Evolutionary conservation across 2,113 vertebrate genomes (phyloP).

Genomic region (Antechinus flavipes): DNA sequence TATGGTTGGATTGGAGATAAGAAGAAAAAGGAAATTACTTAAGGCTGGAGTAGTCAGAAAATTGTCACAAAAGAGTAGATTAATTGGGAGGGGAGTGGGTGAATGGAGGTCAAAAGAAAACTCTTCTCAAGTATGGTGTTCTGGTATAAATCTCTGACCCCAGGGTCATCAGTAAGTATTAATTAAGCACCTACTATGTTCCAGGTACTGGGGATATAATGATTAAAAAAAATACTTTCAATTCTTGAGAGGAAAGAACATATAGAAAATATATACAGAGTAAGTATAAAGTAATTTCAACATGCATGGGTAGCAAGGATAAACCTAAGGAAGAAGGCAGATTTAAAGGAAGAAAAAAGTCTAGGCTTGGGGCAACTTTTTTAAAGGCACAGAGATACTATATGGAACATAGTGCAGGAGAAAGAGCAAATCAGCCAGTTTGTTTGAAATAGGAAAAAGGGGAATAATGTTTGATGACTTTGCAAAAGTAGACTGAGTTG

Average conservation of each 20-base stretch:
- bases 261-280: neutral
- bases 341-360: neutral
- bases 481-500: neutral
- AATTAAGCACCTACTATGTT: neutral
- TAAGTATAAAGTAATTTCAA: slow-evolving; percentile 18
- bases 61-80: too few relatives aligned
- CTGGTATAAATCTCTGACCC: neutral
- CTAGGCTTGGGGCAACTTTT: too few relatives aligned
- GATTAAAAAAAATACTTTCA: neutral
- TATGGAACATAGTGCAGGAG: neutral
- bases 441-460: neutral
- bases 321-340: neutral
- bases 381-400: too few relatives aligned
- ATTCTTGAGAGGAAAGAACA: neutral
- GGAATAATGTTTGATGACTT: too few relatives aligned
- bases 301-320: neutral
- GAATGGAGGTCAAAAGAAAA: neutral
- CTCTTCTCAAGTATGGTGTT: neutral
- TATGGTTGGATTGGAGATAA: neutral
- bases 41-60: too few relatives aligned
- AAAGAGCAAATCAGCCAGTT: neutral
- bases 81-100: neutral
- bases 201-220: neutral
- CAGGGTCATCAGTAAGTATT: neutral
- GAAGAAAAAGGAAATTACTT: neutral